Percentiles rank a stretch among this genome's conserved stretches.
phyloP scores from a whole-genome alignment of 2,797 vertebrate genomes.

The Peromyscus aztecus region DNA sequence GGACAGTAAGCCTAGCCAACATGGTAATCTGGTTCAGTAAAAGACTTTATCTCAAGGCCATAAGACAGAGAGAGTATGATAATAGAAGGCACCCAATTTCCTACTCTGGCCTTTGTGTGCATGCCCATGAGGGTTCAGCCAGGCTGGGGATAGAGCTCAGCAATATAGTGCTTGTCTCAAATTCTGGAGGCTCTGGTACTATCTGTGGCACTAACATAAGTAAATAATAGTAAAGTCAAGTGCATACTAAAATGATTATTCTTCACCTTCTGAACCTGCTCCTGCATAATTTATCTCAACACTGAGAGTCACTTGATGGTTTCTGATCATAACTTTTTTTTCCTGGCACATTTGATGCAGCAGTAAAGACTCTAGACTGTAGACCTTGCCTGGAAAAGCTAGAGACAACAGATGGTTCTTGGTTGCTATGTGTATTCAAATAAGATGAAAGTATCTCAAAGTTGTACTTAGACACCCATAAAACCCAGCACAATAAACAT shows the following conservation, averaged over 20 bases:
- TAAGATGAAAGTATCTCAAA: constrained; percentile 81
- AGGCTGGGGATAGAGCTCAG: neutral
- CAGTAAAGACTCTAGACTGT: constrained; percentile 14
- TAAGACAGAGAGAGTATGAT: neutral
- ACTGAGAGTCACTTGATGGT: neutral
- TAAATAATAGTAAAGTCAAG: neutral
- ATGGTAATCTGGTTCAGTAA: neutral
- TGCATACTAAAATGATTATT: no score
- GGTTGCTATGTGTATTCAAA: constrained; percentile 80
- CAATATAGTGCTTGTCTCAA: neutral
- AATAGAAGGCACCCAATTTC: neutral
- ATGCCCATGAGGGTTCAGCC: neutral
- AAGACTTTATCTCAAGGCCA: neutral
- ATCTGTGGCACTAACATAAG: neutral
- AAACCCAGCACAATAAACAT: constrained; percentile 74
- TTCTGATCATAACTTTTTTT: constrained; percentile 27
- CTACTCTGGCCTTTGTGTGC: neutral
- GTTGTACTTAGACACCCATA: constrained; percentile 70
- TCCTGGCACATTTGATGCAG: constrained; percentile 47
- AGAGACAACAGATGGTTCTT: constrained; percentile 63
- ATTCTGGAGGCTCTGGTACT: neutral
- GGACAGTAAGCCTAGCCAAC: neutral
- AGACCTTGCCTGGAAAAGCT: constrained; percentile 59
- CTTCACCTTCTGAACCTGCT: neutral
- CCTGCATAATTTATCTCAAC: neutral